A percentile compares a stretch with the other conserved stretches of the same genome.
These are phyloP conservation scores for Drosophila suzukii DNA, from an alignment of 1,140 invertebrate species.

Conservation along the genomic window DNA sequence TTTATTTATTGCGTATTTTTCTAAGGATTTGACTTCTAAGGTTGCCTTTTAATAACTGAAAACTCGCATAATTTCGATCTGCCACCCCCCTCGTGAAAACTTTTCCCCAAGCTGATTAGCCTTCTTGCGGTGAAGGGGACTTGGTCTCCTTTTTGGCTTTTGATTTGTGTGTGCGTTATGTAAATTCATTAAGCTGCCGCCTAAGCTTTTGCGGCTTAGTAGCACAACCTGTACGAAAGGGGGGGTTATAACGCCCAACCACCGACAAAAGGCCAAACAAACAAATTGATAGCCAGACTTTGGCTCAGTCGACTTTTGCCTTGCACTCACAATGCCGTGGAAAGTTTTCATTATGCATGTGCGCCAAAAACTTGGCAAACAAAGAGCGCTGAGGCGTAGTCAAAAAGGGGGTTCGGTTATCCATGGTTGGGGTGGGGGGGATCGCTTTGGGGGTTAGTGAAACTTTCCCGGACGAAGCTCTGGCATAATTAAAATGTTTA, in stretches of 20 bases:
- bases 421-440: neutral
- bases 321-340: slow-evolving; percentile 53
- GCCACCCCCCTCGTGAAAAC: neutral
- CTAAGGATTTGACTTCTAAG: slow-evolving; percentile 26
- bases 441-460: neutral
- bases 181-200: slow-evolving; percentile 49
- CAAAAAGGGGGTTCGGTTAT: neutral
- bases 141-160: slow-evolving; percentile 11
- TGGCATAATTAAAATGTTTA: slow-evolving; percentile 61
- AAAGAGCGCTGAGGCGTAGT: slow-evolving; percentile 16
- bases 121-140: slow-evolving; percentile 13
- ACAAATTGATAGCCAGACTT: slow-evolving; percentile 58
- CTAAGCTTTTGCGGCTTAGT: slow-evolving; percentile 33
- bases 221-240: slow-evolving; percentile 17
- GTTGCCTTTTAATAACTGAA: slow-evolving; percentile 40
- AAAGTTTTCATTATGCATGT: slow-evolving; percentile 61
- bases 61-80: slow-evolving; percentile 33
- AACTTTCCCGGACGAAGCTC: slow-evolving; percentile 41
- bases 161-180: slow-evolving; percentile 45
- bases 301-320: slow-evolving; percentile 43
- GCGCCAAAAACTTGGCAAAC: slow-evolving; percentile 56
- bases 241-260: neutral
- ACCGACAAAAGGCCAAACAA: slow-evolving; percentile 17
- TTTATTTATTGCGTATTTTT: slow-evolving; percentile 48
- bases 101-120: slow-evolving; percentile 30